Base-by-base conservation (phyloP, 2,797 vertebrate species). In the Ceryle rudis region DNA sequence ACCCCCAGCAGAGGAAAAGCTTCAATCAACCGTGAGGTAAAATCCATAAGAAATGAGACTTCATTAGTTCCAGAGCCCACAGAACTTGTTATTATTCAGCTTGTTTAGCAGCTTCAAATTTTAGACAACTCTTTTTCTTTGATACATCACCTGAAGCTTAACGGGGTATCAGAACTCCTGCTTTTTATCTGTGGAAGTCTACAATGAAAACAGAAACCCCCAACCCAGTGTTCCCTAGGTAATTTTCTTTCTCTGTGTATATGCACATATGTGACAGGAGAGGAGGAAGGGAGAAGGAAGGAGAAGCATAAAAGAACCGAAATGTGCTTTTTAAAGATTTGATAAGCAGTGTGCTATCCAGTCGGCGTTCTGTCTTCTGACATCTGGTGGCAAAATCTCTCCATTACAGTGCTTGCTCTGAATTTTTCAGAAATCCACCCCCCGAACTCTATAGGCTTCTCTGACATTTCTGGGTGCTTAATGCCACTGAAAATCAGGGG, bases 301-400 rank as follows among this genome's bases (percentile, higher is more conserved):
- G 16, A 25, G 13, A 74, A 78, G 28, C 26, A 17, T 42, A 29
- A 37, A 64, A 47, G 47, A 26, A 41, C 14, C 2, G 9, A 78
- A 72, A 65, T 3, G 21, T 37, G 19, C 28, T 44, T 86, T 62
- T 57, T 9, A 41, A 64, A 31, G 42, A 35, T 66, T 65, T 73
- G 39, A 10, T 46, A 46, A 51, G 39, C 0, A 0, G 4, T 22
- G 31, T 16, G 8, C 31, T 73, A 23, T 2, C 22, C 19, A 1
- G 12, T 12, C 46, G 41, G 25, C 4, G 0, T 65, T 88, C 80
- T 79, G 47, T 39, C 62, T 91, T 80, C 94, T 96, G 94, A 95
- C 96, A 97, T 80, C 96, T 96, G 86, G 91, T 86, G 96, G 96
- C 77, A 88, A 89, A 90, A 77, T 46, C 33, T 57, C 73, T 84